A percentile compares a stretch with the other conserved stretches of the same genome.
phyloP scores from a whole-genome alignment of 1,140 invertebrate genomes.

The Latrodectus geometricus region DNA sequence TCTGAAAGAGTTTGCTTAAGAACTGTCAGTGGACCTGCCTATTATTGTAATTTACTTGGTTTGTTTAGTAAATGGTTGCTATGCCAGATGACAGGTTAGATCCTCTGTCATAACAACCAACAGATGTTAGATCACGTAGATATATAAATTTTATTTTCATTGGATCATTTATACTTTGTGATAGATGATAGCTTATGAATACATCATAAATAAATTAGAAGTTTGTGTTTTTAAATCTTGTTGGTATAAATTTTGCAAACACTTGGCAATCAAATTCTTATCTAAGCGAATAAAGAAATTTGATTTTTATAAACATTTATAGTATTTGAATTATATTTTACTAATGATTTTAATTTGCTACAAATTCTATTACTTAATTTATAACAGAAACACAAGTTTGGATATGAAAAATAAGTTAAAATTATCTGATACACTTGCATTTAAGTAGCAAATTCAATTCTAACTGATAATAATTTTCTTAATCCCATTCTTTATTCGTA shows the following conservation, averaged over 20 bases:
- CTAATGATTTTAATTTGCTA: too few species aligned
- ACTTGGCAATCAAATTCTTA: background rate
- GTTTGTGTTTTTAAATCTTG: background rate
- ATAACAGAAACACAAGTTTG: too few species aligned
- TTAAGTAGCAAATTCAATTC: too few species aligned
- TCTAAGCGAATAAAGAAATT: too few species aligned
- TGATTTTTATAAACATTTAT: too few species aligned
- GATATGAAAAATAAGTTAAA: too few species aligned
- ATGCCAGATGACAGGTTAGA: background rate
- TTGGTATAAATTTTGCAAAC: background rate
- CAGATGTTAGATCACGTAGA: background rate
- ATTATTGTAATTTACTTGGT: constrained; percentile 6
- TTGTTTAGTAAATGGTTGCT: background rate
- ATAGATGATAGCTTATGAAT: too few species aligned
- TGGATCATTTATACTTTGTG: background rate
- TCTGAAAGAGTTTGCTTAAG: constrained; percentile 1
- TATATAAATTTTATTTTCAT: background rate
- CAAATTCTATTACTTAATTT: too few species aligned
- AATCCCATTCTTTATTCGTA: too few species aligned
- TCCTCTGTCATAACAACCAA: background rate
- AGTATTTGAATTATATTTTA: too few species aligned
- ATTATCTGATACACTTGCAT: too few species aligned
- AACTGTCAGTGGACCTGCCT: background rate
- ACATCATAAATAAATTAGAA: background rate
- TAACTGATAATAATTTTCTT: too few species aligned